These are phyloP conservation scores for Watsonalla binaria DNA, from an alignment of 2,888 invertebrate genomes.

Conservation along the genomic window DNA sequence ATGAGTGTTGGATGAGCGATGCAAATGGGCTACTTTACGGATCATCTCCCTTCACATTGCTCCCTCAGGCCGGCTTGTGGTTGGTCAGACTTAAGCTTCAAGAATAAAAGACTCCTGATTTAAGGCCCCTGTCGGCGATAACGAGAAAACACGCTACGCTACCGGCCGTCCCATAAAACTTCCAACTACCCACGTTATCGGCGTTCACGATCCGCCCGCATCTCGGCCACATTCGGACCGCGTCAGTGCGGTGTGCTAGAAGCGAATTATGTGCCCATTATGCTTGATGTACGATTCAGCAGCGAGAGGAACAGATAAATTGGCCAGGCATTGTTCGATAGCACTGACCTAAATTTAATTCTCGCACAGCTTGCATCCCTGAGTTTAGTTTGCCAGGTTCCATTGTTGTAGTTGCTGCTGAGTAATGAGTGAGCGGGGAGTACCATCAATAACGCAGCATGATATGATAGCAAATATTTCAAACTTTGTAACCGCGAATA, in stretches of 20 bases:
- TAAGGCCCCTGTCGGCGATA: slow-evolving; percentile 66
- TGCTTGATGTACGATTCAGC: slow-evolving; percentile 47
- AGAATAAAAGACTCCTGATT: slow-evolving; percentile 68
- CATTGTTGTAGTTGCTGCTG: neutral
- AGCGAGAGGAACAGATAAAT: slow-evolving; percentile 45
- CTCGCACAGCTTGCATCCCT: neutral
- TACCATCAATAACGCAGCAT: neutral
- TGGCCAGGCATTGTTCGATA: slow-evolving; percentile 25
- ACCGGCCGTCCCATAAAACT: slow-evolving; percentile 65
- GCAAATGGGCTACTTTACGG: slow-evolving; percentile 28
- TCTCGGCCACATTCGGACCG: slow-evolving; percentile 54
- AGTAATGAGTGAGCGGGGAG: neutral
- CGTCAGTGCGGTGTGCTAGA: slow-evolving; percentile 54
- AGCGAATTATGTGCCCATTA: slow-evolving; percentile 62
- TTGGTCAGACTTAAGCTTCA: slow-evolving; percentile 50
- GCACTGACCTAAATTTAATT: slow-evolving; percentile 12
- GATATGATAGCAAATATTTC: neutral
- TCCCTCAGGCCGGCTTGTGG: slow-evolving; percentile 28
- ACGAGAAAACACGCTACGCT: slow-evolving; percentile 61
- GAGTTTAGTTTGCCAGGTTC: neutral
- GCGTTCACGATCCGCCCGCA: slow-evolving; percentile 57
- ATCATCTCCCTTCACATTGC: slow-evolving; percentile 30
- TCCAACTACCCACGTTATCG: slow-evolving; percentile 62
- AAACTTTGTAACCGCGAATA: neutral
- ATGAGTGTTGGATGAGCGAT: neutral